Evolutionary conservation across 2,113 vertebrate genomes (phyloP), one percentile per base, ranked within the genome.

Genomic region (Taxidea taxus): DNA sequence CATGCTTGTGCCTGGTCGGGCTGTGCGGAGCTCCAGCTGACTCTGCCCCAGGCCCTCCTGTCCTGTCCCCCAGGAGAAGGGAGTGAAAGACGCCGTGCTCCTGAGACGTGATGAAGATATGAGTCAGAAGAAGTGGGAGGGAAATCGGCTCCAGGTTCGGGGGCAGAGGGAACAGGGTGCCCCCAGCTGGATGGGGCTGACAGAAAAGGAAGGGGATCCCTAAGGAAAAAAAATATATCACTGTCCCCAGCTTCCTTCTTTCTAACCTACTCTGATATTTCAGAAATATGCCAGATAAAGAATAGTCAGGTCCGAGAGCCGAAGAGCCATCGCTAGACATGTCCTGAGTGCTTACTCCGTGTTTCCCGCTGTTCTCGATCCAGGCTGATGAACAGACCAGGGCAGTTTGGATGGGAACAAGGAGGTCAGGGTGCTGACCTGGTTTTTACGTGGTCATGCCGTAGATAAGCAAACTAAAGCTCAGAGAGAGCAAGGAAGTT

Each of bases 121-220:
- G 97, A 98, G 94, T 97, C 97, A 97, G 37, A 75, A 80, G 80
- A 78, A 95, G 90, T 88, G 78, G 95, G 95, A 78, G 51, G 83
- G 75, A 85, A 83, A 23, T 42, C 78, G 90, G 90, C 95, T 54
- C 23, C 11, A 3, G 37, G 92, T 56, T n/a, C 6, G 1, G 42
- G 75, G 60, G 56, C 6, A 3, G 56, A 9, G 92, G 29, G 29
- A 34, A 70, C 87, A 29, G 54, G 6, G n/a, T 34, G 14, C 47
- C 70, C 51, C 70, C 94, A 84, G 70, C 66, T 44, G 72, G 87
- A 82, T 82, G 81, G 21, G 31, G 34, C 34, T 20, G 37, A 68
- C 6, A 39, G 42, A 78, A 66, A 34, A 77, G 56, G 29, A 6
- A 25, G 49, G 58, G 34, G 15, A 13, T 16, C 74, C 68, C 70